Percentiles rank a stretch among this genome's conserved stretches.
phyloP scores from a whole-genome alignment of 2,888 invertebrate species.

The Amphipyra berbera region DNA sequence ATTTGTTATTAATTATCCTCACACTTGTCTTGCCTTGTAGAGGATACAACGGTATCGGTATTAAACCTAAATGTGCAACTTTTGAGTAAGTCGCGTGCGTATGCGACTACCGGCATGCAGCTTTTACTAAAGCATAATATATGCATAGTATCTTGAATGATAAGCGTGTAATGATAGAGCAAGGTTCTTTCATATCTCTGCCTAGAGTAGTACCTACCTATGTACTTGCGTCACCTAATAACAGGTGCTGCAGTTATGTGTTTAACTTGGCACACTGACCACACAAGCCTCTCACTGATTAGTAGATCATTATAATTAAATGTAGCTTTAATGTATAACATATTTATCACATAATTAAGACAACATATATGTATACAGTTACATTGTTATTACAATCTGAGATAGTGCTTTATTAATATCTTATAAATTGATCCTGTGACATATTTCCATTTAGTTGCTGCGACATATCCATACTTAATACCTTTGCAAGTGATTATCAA shows the following conservation, averaged over 20 bases:
- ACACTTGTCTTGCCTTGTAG: constrained; percentile 20
- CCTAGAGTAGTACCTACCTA: neutral
- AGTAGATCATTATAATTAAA: too few relatives aligned
- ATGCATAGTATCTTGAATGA: constrained; percentile 15
- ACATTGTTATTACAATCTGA: too few relatives aligned
- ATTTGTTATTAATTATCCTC: constrained; percentile 42
- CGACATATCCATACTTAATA: too few relatives aligned
- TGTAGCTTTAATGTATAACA: too few relatives aligned
- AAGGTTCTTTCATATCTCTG: constrained; percentile 6
- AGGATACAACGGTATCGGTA: constrained; percentile 8
- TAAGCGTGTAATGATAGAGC: constrained; percentile 20
- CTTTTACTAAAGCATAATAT: neutral
- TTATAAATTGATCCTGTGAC: too few relatives aligned
- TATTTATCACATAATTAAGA: too few relatives aligned
- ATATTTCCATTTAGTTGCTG: too few relatives aligned
- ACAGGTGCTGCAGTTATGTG: neutral
- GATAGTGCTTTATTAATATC: too few relatives aligned
- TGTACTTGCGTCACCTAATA: constrained; percentile 4
- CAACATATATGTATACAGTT: too few relatives aligned
- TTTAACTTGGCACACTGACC: too few relatives aligned
- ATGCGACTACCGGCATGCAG: neutral
- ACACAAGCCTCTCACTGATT: too few relatives aligned
- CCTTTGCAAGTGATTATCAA: too few relatives aligned
- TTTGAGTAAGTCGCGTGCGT: constrained; percentile 11
- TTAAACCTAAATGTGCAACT: constrained; percentile 19